These are phyloP conservation scores for Petrocephalus zakoni DNA, from an alignment of 2,113 vertebrate genomes.

Conservation along the genomic window DNA sequence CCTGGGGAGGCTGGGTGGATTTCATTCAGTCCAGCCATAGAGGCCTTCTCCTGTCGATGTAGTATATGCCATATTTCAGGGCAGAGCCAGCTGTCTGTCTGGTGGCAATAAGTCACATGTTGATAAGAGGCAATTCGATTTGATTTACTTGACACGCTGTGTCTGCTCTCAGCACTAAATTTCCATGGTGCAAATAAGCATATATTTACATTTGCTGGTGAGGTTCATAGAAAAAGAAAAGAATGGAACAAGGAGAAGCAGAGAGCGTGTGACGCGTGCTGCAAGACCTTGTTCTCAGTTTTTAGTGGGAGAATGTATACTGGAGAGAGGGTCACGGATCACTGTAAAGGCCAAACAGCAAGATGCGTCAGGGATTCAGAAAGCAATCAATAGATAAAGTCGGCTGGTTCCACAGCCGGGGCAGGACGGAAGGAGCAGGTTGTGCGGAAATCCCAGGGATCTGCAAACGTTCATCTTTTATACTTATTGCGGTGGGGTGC, in stretches of 20 bases:
- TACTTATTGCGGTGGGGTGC: neutral
- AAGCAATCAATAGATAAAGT: constrained; percentile 9
- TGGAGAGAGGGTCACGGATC: neutral
- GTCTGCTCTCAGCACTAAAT: neutral
- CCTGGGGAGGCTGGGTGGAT: neutral
- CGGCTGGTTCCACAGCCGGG: neutral
- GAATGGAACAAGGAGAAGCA: neutral
- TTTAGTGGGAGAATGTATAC: neutral
- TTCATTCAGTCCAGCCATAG: neutral
- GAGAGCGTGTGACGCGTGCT: neutral
- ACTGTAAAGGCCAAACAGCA: neutral
- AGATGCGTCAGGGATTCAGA: neutral
- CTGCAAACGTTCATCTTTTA: neutral
- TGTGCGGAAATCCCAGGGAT: neutral
- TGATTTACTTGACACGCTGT: neutral
- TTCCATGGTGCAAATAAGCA: neutral
- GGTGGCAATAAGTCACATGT: neutral
- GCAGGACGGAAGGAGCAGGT: neutral
- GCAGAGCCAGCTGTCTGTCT: neutral
- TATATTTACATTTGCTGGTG: neutral
- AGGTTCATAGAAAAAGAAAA: neutral
- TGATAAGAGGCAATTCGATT: neutral
- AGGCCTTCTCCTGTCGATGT: neutral
- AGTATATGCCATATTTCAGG: neutral
- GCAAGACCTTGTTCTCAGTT: neutral